phyloP scores from a whole-genome alignment of 2,113 vertebrate species.

The Vidua chalybeata region DNA sequence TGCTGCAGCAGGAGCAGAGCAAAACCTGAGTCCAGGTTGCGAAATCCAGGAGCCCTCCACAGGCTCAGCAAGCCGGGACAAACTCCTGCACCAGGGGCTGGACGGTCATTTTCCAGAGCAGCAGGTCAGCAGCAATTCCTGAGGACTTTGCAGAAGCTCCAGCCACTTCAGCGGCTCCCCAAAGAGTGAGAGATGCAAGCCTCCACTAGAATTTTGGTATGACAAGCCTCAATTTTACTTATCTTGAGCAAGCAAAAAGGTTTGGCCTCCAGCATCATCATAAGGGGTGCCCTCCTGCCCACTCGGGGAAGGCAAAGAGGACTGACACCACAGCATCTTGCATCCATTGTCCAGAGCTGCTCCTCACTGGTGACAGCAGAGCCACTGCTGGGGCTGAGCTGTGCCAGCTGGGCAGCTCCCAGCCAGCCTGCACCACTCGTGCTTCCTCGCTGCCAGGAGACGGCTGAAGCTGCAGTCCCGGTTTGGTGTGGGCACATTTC shows the following conservation, averaged over 20 bases:
- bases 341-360: not conserved
- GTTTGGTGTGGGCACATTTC: not conserved
- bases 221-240: not conserved
- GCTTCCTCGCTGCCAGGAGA: not conserved
- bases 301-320: fast-evolving
- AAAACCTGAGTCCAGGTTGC: not conserved
- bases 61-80: not conserved
- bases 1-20: not conserved
- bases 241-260: not conserved
- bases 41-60: not conserved
- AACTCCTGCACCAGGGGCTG: not conserved
- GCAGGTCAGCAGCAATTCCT: not conserved
- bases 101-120: not conserved
- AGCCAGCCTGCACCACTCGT: not conserved
- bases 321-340: fast-evolving
- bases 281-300: not conserved
- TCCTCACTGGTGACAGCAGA: not conserved
- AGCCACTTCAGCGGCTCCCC: not conserved
- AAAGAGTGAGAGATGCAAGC: fast-evolving
- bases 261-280: fast-evolving
- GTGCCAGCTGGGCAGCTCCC: not conserved
- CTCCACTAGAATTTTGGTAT: not conserved
- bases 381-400: not conserved
- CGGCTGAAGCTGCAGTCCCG: not conserved
- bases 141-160: not conserved